These are phyloP conservation scores for Drosophila malerkotliana DNA, from an alignment of 1,140 invertebrate genomes.

Conservation along the genomic window DNA sequence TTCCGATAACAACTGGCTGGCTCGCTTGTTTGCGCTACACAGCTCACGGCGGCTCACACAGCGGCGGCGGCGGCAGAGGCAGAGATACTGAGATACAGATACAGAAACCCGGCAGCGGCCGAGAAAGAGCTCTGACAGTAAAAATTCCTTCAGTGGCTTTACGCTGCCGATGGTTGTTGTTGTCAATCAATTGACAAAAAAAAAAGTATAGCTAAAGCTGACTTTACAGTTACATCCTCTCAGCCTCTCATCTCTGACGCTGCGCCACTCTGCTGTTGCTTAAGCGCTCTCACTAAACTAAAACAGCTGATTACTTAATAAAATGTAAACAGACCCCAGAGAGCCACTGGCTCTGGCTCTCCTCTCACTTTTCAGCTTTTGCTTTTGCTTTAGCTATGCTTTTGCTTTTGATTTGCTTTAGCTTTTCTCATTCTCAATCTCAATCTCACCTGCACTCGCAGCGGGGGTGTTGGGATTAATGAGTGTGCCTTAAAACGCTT, in stretches of 20 bases:
- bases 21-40: neutral
- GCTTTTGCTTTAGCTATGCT: constrained; percentile 5
- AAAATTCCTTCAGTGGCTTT: constrained; percentile 32
- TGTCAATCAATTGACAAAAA: constrained; percentile 76
- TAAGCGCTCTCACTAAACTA: constrained; percentile 52
- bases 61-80: constrained; percentile 3
- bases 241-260: constrained; percentile 4
- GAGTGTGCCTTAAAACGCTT: constrained; percentile 37
- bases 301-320: constrained; percentile 70
- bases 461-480: constrained; percentile 20
- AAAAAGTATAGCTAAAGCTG: constrained; percentile 42
- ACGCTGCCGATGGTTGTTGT: constrained; percentile 37
- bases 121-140: neutral
- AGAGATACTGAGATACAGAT: constrained; percentile 14
- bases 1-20: constrained; percentile 69
- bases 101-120: neutral
- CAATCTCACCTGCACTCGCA: constrained; percentile 26
- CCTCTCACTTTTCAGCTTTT: constrained; percentile 47
- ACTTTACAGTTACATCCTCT: constrained; percentile 56
- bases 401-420: constrained; percentile 17
- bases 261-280: constrained; percentile 17
- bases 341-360: constrained; percentile 60
- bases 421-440: constrained; percentile 16
- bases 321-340: constrained; percentile 73
- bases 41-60: constrained; percentile 17